Percentiles rank a stretch among this genome's conserved stretches.
These are phyloP conservation scores for Sinella curviseta DNA, from an alignment of 1,140 invertebrate genomes.

Conservation along the genomic window DNA sequence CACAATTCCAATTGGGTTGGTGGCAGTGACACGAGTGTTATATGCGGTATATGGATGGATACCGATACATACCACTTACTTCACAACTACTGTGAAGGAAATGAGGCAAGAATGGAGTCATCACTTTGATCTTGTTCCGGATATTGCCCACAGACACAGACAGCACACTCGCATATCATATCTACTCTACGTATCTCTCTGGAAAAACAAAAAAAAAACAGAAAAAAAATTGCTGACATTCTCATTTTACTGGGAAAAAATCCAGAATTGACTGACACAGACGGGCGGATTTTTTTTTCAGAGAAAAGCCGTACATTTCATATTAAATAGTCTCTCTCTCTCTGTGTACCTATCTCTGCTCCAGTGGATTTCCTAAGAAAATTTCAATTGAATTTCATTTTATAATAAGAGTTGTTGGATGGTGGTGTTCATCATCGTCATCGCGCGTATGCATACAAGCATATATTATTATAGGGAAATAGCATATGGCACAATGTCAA, in stretches of 20 bases:
- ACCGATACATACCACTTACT: neutral
- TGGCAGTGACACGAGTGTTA: too few species aligned
- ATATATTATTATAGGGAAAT: too few species aligned
- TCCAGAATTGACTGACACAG: too few species aligned
- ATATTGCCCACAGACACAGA: slow-evolving; percentile 5
- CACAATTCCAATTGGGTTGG: neutral
- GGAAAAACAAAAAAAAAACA: neutral
- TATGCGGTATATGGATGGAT: neutral
- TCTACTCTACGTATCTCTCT: neutral
- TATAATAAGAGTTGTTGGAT: neutral
- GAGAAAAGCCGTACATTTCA: neutral
- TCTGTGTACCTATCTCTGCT: neutral
- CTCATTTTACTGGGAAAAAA: neutral
- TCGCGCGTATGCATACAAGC: too few species aligned
- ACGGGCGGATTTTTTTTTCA: too few species aligned
- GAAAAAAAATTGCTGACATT: neutral
- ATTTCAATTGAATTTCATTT: neutral
- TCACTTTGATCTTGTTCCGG: slow-evolving; percentile 25
- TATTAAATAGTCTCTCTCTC: neutral
- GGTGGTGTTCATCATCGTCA: neutral
- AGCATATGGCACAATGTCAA: slow-evolving; percentile 9
- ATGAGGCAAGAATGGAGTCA: slow-evolving; percentile 17
- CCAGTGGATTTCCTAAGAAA: neutral
- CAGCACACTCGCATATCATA: neutral
- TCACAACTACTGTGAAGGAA: neutral